Conservation (phyloP, 2,888 invertebrate species). For the Archips crataeganus region DNA sequence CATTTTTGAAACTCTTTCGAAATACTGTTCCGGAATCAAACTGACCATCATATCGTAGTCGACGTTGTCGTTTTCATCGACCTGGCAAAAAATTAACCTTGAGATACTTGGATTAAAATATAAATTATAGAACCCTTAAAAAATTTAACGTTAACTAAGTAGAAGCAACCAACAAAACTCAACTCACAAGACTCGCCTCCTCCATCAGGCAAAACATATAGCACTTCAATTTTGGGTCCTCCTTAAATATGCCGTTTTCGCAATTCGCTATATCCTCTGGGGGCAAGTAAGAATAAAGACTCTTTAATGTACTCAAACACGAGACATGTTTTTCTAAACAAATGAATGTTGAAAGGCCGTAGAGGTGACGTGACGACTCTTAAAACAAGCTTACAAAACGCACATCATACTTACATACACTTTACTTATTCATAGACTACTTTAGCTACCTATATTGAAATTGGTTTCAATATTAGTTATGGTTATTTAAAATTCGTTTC, state of each 20-base stretch:
- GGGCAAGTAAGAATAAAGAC: conserved; percentile 77
- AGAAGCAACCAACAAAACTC: conserved; percentile 67
- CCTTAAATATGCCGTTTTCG: conserved; percentile 85
- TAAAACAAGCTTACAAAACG: background rate
- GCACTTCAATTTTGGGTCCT: conserved; percentile 83
- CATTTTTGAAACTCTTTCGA: conserved; percentile 71
- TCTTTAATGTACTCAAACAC: conserved; percentile 74
- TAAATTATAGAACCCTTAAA: conserved; percentile 67
- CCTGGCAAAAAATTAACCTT: conserved; percentile 55
- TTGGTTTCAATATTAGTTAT: too few relatives aligned
- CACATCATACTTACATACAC: too few relatives aligned
- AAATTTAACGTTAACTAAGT: conserved; percentile 60
- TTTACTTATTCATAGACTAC: background rate
- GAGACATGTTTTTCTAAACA: conserved; percentile 65
- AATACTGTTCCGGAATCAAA: conserved; percentile 77
- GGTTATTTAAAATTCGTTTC: too few relatives aligned
- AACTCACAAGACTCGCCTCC: conserved; percentile 82
- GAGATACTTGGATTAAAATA: conserved; percentile 44
- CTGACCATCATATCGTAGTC: conserved; percentile 81
- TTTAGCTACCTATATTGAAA: too few relatives aligned
- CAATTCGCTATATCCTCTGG: conserved; percentile 84
- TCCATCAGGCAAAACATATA: conserved; percentile 84
- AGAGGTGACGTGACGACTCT: conserved; percentile 33
- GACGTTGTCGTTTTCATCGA: conserved; percentile 72
- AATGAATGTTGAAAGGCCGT: conserved; percentile 20